phyloP scores from a whole-genome alignment of 2,888 invertebrate species.

The Hypomecis atomaria region DNA sequence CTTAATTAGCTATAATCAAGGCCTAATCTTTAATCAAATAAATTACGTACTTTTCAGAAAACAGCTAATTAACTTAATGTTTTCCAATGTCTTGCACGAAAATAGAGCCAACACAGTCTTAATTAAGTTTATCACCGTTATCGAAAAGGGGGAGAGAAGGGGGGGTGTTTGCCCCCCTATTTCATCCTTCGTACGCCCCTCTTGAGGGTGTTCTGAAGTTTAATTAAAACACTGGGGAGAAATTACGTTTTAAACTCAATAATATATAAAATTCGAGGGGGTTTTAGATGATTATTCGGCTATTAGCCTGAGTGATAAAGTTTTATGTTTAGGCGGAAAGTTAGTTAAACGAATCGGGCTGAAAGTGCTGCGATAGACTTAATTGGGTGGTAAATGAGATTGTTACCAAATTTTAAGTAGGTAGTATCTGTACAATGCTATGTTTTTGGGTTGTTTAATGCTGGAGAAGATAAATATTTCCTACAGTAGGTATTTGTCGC shows the following conservation, averaged over 20 bases:
- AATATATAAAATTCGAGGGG: conserved; percentile 44
- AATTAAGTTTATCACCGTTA: conserved; percentile 28
- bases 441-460: too few relatives aligned
- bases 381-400: conserved; percentile 3
- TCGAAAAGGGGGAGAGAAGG: conserved; percentile 21
- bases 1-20: conserved; percentile 1
- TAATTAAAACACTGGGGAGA: conserved; percentile 53
- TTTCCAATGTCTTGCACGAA: conserved; percentile 24
- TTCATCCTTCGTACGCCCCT: conserved; percentile 17
- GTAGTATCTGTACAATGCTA: too few relatives aligned
- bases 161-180: conserved; percentile 9
- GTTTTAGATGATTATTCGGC: conserved; percentile 32
- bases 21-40: conserved; percentile 9
- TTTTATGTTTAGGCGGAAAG: conserved; percentile 31
- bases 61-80: conserved; percentile 28
- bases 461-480: too few relatives aligned
- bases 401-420: background rate
- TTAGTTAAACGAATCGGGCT: conserved; percentile 9
- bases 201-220: conserved; percentile 40
- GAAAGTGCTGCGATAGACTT: conserved; percentile 3
- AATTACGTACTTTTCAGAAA: conserved; percentile 10
- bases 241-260: conserved; percentile 52
- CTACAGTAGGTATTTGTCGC: too few relatives aligned
- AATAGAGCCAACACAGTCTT: conserved; percentile 25
- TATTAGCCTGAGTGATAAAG: conserved; percentile 32